Evolutionary conservation across 1,140 invertebrate species (phyloP), one percentile per base, ranked within the genome.

Genomic region (Euglossa dilemma): DNA sequence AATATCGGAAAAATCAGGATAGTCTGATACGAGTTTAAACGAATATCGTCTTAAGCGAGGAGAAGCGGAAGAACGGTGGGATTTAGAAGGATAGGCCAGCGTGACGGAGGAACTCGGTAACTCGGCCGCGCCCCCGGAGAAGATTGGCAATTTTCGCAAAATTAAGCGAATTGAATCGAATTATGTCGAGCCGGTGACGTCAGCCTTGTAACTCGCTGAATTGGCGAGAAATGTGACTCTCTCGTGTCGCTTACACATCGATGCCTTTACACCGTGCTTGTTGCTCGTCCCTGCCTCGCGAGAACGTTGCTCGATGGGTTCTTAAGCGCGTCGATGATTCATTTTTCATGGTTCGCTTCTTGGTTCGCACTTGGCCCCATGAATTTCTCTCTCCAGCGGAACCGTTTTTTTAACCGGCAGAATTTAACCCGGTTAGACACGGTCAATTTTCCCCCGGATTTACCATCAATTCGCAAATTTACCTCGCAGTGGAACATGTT

Each of bases 141-240:
- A 92, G 91, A 93, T 93, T 93, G 92, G 90, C 91, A 93, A 93
- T 93, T 93, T 93, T 93, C 92, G 89, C 90, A 89, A 93, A 93
- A 93, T 93, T 92, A 93, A 93, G 90, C 90, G 92, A 93, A 92
- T 93, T 93, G 90, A 93, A 93, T 93, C 89, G 89, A 93, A 93
- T 93, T 93, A 93, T 93, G 93, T 90, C 90, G 90, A 91, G 92
- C 90, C 85, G 90, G 88, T 93, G 93, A 93, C 92, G 91, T 93
- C 92, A 93, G 89, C 84, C 76, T 87, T 90, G 89, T 92, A 93
- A 93, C 90, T 93, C 91, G 92, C 92, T 93, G 91, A 92, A 93
- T 93, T 93, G 90, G 90, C 91, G 92, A 92, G 92, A 92, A 93
- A 91, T 91, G 92, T 88, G 80, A 84, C 82, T 84, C 83, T 85